phyloP scores from a whole-genome alignment of 2,888 invertebrate genomes.

The Periphyllus acericola region DNA sequence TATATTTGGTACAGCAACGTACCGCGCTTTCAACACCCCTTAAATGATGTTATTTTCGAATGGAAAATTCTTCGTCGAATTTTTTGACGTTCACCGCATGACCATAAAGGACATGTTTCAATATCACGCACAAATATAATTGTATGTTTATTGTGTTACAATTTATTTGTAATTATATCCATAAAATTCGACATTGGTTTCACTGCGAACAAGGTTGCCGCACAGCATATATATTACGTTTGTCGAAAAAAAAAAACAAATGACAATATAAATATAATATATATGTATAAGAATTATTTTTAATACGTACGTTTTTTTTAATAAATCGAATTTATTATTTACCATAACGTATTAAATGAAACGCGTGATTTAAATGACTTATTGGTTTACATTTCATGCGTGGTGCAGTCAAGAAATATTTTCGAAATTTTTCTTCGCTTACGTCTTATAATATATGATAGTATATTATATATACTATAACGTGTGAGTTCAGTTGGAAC shows the following conservation, averaged over 20 bases:
- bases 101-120: background rate
- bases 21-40: too few relatives aligned
- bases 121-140: background rate
- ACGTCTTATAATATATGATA: background rate
- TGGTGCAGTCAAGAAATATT: conserved; percentile 3
- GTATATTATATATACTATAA: background rate
- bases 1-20: too few relatives aligned
- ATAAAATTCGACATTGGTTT: conserved; percentile 9
- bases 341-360: background rate
- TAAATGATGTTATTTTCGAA: background rate
- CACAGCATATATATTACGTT: background rate
- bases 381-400: background rate
- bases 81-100: background rate
- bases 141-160: background rate
- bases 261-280: background rate
- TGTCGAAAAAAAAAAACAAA: background rate
- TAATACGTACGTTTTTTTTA: background rate
- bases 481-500: background rate
- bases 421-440: conserved; percentile 21
- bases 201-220: background rate
- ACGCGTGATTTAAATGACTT: conserved; percentile 31
- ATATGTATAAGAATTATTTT: background rate
- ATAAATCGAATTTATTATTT: conserved; percentile 8
- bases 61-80: background rate
- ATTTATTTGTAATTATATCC: conserved; percentile 3